A percentile compares a stretch with the other conserved stretches of the same genome.
Evolutionary conservation across 2,113 vertebrate genomes (phyloP).

Genomic region (Phaetusa simplex): DNA sequence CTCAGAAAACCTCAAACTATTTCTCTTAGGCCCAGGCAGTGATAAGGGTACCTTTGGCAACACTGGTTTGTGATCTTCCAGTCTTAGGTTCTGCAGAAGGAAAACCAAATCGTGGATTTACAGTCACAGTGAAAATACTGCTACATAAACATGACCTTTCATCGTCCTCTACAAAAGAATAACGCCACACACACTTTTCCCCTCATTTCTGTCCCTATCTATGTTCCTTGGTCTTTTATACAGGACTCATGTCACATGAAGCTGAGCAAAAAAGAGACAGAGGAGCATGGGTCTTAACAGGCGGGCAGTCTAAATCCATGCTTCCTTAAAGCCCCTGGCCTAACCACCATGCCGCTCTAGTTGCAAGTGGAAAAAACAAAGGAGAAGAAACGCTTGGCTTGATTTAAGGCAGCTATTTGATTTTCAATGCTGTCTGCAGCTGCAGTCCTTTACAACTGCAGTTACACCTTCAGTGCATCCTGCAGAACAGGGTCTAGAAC

Average conservation of each 20-base stretch:
- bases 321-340: background rate
- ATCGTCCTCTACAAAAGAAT: background rate
- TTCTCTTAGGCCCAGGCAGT: background rate
- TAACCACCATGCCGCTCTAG: background rate
- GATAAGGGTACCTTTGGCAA: background rate
- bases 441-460: background rate
- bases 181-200: background rate
- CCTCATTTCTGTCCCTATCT: background rate
- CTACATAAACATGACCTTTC: background rate
- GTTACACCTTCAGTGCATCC: background rate
- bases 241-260: accelerated
- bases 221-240: background rate
- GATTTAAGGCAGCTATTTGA: background rate
- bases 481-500: background rate
- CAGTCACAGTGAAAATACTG: background rate
- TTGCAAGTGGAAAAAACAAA: background rate
- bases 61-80: background rate
- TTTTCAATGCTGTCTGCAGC: background rate
- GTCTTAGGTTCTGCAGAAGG: background rate
- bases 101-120: background rate
- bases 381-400: background rate
- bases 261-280: background rate
- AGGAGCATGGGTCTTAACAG: background rate
- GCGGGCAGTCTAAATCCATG: background rate
- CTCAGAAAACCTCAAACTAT: background rate